A percentile compares a stretch with the other conserved stretches of the same genome.
phyloP scores from a whole-genome alignment of 2,797 vertebrate genomes.

The Phylloscopus collybita region DNA sequence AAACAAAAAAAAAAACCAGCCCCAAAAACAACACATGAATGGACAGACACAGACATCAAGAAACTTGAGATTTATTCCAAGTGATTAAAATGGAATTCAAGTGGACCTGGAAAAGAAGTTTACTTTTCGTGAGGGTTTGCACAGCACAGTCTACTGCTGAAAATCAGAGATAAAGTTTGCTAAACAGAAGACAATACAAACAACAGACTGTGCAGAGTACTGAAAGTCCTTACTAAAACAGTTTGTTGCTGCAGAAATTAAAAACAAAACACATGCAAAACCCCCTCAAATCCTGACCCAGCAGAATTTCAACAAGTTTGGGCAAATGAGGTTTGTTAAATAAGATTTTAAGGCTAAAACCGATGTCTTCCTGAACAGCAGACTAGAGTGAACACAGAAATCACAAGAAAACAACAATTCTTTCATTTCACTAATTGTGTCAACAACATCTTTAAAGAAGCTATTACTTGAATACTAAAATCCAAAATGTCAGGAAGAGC shows the following conservation, averaged over 20 bases:
- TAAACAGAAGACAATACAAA: slow-evolving; percentile 6
- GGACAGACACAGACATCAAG: neutral
- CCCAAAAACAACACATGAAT: neutral
- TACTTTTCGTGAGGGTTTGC: slow-evolving; percentile 17
- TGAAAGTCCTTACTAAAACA: neutral
- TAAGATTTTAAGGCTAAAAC: neutral
- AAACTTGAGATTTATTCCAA: slow-evolving; percentile 19
- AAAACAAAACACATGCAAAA: neutral
- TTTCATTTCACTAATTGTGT: neutral
- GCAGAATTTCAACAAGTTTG: neutral
- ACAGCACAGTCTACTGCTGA: neutral
- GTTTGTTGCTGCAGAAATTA: neutral
- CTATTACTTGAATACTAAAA: neutral
- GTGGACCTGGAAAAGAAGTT: slow-evolving; percentile 18
- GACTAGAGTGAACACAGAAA: neutral
- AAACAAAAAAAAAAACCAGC: neutral
- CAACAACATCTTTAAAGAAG: neutral
- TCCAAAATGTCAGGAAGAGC: neutral
- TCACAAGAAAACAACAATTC: neutral
- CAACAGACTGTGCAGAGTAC: neutral
- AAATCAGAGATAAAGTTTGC: slow-evolving; percentile 23
- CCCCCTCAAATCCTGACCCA: neutral
- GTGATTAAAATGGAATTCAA: slow-evolving; percentile 57
- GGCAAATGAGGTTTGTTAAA: neutral
- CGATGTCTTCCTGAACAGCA: neutral